Base-by-base conservation (phyloP, 2,888 invertebrate species). In the Folsomia manolachei region DNA sequence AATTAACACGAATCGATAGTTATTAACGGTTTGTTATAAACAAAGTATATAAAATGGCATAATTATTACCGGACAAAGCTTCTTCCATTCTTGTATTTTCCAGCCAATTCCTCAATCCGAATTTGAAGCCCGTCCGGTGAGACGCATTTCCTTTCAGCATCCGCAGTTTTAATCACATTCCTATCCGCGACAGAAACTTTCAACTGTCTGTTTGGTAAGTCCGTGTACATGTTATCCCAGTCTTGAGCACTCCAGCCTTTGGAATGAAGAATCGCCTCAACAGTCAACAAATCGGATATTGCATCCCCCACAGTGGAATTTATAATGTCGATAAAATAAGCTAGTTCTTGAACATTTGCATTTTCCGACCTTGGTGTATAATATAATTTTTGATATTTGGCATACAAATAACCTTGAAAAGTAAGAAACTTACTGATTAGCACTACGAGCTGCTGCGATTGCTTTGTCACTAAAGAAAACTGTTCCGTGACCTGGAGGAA, bases 401-500 rank as follows among this genome's bases (percentile, higher is more conserved):
- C n/a, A n/a, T n/a, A n/a, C n/a, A n/a, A n/a, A n/a, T n/a, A n/a
- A n/a, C n/a, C n/a, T n/a, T n/a, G n/a, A n/a, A n/a, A n/a, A n/a
- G n/a, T n/a, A n/a, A n/a, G 11, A 39, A 2, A 26, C 68, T 69
- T 26, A 75, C 77, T 70, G 63, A 19, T 71, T 72, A 52, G 75
- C 71, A 52, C 1, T 24, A 2, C 21, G 23, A n/a, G 63, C 62
- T 7, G 27, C 18, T 1, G 25, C 19, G 23, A 81, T 80, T 19
- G 93, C 91, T 21, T 84, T 84, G 0, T 88, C 85, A 82, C 91
- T 94, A 82, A 95, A 95, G 0, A 95, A 85, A 0, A 94, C 91
- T 0, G 98, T 99, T 18, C 99, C 99, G 85, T 99, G 99, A 0
- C 99, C n/a, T n/a, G n/a, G n/a, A n/a, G n/a, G n/a, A n/a, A n/a